These are phyloP conservation scores for Tachyglossus aculeatus DNA, from an alignment of 2,797 vertebrate species.

Conservation along the genomic window DNA sequence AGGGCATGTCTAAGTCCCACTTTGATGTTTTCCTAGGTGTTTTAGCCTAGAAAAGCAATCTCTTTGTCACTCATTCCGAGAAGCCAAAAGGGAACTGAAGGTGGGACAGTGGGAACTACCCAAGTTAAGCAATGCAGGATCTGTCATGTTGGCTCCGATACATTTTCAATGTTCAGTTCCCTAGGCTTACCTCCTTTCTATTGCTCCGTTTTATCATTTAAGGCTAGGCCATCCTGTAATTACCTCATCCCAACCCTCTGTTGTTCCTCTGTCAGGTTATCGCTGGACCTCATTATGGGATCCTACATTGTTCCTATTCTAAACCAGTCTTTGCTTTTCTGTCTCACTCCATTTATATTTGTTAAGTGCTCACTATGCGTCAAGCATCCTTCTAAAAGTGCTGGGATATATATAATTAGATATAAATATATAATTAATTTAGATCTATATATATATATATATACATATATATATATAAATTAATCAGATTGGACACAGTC, in stretches of 20 bases:
- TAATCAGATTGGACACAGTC: too few species aligned
- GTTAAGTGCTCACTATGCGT: too few species aligned
- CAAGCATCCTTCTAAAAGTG: too few species aligned
- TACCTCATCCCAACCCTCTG: neutral
- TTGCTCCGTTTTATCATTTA: neutral
- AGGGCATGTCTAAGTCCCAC: neutral
- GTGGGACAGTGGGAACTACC: neutral
- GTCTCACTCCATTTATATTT: neutral
- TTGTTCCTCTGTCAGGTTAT: neutral
- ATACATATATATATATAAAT: too few species aligned
- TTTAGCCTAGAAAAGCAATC: neutral
- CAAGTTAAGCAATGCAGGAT: accelerated
- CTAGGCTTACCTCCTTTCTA: neutral
- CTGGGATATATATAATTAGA: too few species aligned
- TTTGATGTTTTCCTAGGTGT: neutral
- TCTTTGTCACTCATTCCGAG: neutral
- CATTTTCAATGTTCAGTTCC: neutral
- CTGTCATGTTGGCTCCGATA: neutral
- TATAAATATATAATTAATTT: too few species aligned
- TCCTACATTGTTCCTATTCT: neutral
- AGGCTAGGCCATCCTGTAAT: neutral
- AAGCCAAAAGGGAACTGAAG: neutral
- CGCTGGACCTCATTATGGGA: neutral
- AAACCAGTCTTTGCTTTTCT: neutral
- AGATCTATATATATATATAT: too few species aligned